Conservation (phyloP, 1,140 invertebrate species). For the Magallana gigas region DNA sequence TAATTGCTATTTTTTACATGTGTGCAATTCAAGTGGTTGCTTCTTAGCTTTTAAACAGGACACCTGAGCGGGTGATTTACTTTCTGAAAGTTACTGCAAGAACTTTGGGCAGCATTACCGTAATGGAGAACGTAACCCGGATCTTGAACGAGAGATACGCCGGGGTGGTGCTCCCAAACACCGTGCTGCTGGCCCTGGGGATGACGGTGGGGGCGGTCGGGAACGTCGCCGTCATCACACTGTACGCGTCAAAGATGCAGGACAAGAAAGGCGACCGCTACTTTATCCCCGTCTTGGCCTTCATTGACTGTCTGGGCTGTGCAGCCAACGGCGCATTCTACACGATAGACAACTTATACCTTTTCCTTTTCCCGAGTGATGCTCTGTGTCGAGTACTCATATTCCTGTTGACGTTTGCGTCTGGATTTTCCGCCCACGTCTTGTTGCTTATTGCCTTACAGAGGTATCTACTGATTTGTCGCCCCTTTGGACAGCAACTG, state of each 20-base stretch:
- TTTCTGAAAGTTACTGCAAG: not conserved
- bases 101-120: not conserved
- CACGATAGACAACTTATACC: conserved; percentile 30
- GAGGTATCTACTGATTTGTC: conserved; percentile 19
- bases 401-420: conserved; percentile 9
- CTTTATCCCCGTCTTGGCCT: conserved; percentile 37
- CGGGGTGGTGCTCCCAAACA: conserved; percentile 9
- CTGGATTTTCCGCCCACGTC: conserved; percentile 8
- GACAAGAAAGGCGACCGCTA: conserved; percentile 34
- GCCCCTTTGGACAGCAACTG: conserved; percentile 30
- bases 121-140: not conserved
- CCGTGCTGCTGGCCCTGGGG: conserved; percentile 5
- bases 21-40: not conserved
- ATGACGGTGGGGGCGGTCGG: conserved; percentile 33
- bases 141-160: not conserved
- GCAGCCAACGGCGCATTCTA: not conserved
- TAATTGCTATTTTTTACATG: not conserved
- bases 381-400: conserved; percentile 9
- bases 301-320: conserved; percentile 37
- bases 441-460: conserved; percentile 11
- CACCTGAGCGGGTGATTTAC: not conserved
- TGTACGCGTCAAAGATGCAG: conserved; percentile 31
- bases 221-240: not conserved
- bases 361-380: not conserved
- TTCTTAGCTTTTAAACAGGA: not conserved